These are phyloP conservation scores for Acleris sparsana DNA, from an alignment of 2,888 invertebrate species.

Conservation along the genomic window DNA sequence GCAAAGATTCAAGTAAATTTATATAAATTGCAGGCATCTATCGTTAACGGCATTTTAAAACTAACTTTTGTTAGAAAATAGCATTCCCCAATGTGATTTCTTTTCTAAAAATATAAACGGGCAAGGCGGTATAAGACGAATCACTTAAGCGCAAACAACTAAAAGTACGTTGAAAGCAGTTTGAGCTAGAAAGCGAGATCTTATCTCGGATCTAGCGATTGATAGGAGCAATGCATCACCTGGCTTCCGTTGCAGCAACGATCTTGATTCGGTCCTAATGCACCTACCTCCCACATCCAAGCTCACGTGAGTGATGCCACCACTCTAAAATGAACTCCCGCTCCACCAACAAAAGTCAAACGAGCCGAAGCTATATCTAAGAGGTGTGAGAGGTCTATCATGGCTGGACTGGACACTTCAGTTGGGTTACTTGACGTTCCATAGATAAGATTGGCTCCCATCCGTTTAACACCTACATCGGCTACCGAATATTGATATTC, in stretches of 20 bases:
- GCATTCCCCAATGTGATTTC: conserved; percentile 13
- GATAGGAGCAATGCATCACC: conserved; percentile 77
- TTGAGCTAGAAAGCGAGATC: conserved; percentile 72
- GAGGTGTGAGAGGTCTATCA: conserved; percentile 47
- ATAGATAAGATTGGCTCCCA: conserved; percentile 65
- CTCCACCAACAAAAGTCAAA: conserved; percentile 45
- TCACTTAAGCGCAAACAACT: conserved; percentile 60
- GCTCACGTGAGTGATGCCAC: conserved; percentile 61
- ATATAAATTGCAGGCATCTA: conserved; percentile 13
- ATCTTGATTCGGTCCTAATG: conserved; percentile 78
- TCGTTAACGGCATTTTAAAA: conserved; percentile 13
- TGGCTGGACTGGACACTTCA: conserved; percentile 52
- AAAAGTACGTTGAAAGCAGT: conserved; percentile 58
- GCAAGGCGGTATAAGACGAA: conserved; percentile 52
- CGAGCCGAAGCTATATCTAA: conserved; percentile 38
- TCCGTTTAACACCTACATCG: conserved; percentile 69
- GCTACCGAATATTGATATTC: conserved; percentile 62
- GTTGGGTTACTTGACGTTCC: conserved; percentile 60
- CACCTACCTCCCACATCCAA: conserved; percentile 71
- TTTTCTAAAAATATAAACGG: conserved; percentile 43
- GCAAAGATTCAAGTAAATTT: conserved; percentile 4
- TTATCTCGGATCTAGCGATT: conserved; percentile 73
- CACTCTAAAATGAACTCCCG: conserved; percentile 55
- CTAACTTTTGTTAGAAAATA: conserved; percentile 12
- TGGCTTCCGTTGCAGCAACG: conserved; percentile 76